Evolutionary conservation across 2,797 vertebrate species (phyloP).

Genomic region (Enteromius paludinosus): DNA sequence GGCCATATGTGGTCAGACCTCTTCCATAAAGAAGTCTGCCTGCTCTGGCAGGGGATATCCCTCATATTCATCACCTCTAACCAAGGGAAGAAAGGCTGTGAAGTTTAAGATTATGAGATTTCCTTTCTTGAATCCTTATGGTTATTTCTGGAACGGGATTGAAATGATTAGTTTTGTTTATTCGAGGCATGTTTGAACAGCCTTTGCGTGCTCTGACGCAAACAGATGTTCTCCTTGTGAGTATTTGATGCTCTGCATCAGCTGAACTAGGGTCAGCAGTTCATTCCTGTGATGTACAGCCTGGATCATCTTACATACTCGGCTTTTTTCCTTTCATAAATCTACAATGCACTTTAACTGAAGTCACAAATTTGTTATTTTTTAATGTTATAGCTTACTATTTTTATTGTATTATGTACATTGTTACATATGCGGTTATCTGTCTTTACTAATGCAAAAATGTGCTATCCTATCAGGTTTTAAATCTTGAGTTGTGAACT

Average conservation of each 20-base stretch:
- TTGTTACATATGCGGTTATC: background rate
- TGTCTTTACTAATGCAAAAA: background rate
- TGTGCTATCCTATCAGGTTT: background rate
- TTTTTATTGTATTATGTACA: background rate
- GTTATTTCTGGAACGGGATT: slow-evolving; percentile 22
- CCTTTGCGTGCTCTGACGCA: slow-evolving; percentile 16
- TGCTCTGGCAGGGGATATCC: slow-evolving; percentile 7
- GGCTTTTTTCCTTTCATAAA: background rate
- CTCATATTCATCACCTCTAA: slow-evolving; percentile 24
- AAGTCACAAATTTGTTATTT: background rate
- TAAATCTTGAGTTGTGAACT: background rate
- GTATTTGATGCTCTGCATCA: background rate
- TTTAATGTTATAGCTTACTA: background rate
- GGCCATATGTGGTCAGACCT: slow-evolving; percentile 14
- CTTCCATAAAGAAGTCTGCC: background rate
- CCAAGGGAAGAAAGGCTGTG: slow-evolving; percentile 1
- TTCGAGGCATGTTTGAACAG: slow-evolving; percentile 20
- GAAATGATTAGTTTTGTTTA: slow-evolving; percentile 41
- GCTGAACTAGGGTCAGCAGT: background rate
- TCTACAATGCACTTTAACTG: background rate
- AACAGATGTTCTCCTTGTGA: slow-evolving; percentile 29
- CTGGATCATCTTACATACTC: background rate
- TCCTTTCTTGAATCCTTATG: background rate
- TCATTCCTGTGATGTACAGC: background rate
- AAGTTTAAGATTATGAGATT: slow-evolving; percentile 34